Base-by-base conservation (phyloP, 2,888 invertebrate species). In the Chymomyza fuscimana region DNA sequence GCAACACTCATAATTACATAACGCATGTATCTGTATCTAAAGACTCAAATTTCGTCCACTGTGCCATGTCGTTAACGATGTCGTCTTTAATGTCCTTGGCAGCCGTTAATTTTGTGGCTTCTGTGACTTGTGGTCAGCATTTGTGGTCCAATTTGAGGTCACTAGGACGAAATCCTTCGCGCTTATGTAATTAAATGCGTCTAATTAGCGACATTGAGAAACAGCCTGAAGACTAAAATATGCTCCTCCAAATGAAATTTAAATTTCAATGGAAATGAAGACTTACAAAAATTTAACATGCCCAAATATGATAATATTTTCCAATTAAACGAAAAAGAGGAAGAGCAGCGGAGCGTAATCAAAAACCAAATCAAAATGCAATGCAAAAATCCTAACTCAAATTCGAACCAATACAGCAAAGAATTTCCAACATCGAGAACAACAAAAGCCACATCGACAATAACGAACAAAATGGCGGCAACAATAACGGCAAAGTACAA, bases 151-250 rank as follows among this genome's bases (percentile, higher is more conserved):
- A 46, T 46, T 46, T 46, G 40, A 46, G 40, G 40, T 46, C 40
- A 46, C 40, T 15, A 12, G 32, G 32, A 36, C 58, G 50, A 51
- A 62, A 46, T 56, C 59, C 22, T 32, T 52, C 67, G 65, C 75
- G 75, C 56, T 61, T 63, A 72, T 76, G 69, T 77, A 78, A 82
- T 81, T 86, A 78, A 82, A 70, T 62, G 72, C 65, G 52, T 50
- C 80, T 84, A 87, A 87, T 86, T 86, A 84, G 77, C 69, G 66
- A 32, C 62, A 56, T 36, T 59, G 36, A 58, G 52, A 25, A 51
- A n/a, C 54, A 15, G 51, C 51, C 51, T 15, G 54, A 54, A 16
- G 54, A 16, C 10, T 1, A 7, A 12, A 46, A 46, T 10, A 46
- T 46, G 40, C 40, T 46, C 0, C 32, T 32, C 9, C 40, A 12